Evolutionary conservation across 2,888 invertebrate species (phyloP).

Genomic region (Tetropium fuscum): DNA sequence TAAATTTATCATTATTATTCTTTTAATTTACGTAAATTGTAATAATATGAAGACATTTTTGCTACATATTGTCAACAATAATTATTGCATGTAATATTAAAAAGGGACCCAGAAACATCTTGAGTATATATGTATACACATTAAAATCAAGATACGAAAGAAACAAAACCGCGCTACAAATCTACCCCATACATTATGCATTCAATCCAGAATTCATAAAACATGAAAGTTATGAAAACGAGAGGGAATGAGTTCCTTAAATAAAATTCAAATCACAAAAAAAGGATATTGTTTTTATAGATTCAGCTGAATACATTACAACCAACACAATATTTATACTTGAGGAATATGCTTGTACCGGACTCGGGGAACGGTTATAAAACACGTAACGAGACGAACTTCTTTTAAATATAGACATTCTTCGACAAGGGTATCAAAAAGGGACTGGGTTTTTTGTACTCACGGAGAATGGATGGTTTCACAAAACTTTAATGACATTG

Average conservation of each 20-base stretch:
- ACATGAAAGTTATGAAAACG: constrained; percentile 22
- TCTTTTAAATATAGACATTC: constrained; percentile 4
- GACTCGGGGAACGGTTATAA: constrained; percentile 3
- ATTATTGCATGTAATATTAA: too few species aligned
- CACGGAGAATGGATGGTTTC: not conserved
- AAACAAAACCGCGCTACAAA: not conserved
- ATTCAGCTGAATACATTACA: constrained; percentile 14
- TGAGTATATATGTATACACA: too few species aligned
- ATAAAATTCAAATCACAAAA: constrained; percentile 21
- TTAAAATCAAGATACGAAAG: too few species aligned
- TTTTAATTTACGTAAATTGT: too few species aligned
- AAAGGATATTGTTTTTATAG: constrained; percentile 23
- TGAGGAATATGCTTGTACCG: not conserved
- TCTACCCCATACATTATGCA: constrained; percentile 14
- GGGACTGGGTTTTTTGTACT: not conserved
- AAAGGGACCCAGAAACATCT: too few species aligned
- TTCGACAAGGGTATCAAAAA: constrained; percentile 3
- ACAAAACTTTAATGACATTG: not conserved
- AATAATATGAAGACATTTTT: too few species aligned
- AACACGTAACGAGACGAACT: constrained; percentile 12
- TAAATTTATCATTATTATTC: too few species aligned
- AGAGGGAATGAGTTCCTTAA: constrained; percentile 6
- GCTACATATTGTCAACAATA: too few species aligned
- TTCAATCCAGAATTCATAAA: constrained; percentile 15
- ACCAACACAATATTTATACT: constrained; percentile 12